A percentile compares a stretch with the other conserved stretches of the same genome.
Conservation (phyloP, 2,888 invertebrate species). For the Leptinotarsa haldemani region DNA sequence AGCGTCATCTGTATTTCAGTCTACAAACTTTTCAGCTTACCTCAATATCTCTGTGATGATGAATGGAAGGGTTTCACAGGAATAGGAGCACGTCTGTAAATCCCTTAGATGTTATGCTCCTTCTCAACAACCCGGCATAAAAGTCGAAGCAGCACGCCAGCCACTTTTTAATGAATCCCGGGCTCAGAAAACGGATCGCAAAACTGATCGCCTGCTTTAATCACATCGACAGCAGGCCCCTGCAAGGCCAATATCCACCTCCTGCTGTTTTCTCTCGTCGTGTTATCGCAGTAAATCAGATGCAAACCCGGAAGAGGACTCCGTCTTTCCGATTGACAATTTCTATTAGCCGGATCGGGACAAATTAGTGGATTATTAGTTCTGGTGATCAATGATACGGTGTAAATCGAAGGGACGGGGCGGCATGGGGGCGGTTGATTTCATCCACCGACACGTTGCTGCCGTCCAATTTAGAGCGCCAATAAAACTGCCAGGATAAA, state of each 20-base stretch:
- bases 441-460: slow-evolving; percentile 60
- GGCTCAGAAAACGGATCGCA: slow-evolving; percentile 36
- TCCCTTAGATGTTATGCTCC: neutral
- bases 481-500: slow-evolving; percentile 68
- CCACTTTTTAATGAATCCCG: slow-evolving; percentile 10
- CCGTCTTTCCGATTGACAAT: slow-evolving; percentile 61
- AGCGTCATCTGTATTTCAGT: too few species aligned
- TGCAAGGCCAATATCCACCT: slow-evolving; percentile 40
- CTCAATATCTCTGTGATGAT: too few species aligned
- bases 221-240: slow-evolving; percentile 37
- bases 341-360: slow-evolving; percentile 63
- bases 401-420: slow-evolving; percentile 59
- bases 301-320: slow-evolving; percentile 56
- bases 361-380: slow-evolving; percentile 68
- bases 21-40: too few species aligned
- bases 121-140: neutral
- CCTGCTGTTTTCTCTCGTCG: slow-evolving; percentile 57
- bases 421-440: slow-evolving; percentile 36
- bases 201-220: slow-evolving; percentile 41
- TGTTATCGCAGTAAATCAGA: slow-evolving; percentile 63
- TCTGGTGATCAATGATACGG: slow-evolving; percentile 66
- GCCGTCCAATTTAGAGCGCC: slow-evolving; percentile 67
- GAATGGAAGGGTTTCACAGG: too few species aligned
- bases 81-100: too few species aligned
- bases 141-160: neutral